phyloP scores from a whole-genome alignment of 2,888 invertebrate species.

The Herminia tarsipennalis region DNA sequence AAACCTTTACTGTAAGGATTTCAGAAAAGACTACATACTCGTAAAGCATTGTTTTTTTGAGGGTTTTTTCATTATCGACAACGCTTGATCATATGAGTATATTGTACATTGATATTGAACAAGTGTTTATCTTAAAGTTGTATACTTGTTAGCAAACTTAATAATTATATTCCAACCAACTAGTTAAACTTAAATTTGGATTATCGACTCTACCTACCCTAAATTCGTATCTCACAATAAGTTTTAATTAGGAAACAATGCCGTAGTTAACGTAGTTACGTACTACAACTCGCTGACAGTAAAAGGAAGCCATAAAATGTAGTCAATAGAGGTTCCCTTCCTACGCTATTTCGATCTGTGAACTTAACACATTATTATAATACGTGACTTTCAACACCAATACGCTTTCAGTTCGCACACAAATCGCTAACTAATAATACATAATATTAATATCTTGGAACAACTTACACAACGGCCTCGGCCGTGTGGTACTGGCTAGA shows the following conservation, averaged over 20 bases:
- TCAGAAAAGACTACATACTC: too few relatives aligned
- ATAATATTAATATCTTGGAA: too few relatives aligned
- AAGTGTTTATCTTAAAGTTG: too few relatives aligned
- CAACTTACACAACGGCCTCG: too few relatives aligned
- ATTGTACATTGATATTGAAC: too few relatives aligned
- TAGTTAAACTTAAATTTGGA: not conserved
- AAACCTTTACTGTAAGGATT: too few relatives aligned
- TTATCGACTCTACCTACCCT: not conserved
- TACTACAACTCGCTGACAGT: constrained; percentile 3
- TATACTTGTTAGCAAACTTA: too few relatives aligned
- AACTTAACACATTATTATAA: constrained; percentile 9
- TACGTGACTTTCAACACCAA: constrained; percentile 6
- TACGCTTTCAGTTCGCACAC: not conserved
- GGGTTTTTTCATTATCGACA: too few relatives aligned
- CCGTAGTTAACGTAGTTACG: not conserved
- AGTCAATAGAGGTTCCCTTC: not conserved
- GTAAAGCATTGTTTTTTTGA: too few relatives aligned
- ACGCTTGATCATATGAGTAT: too few relatives aligned
- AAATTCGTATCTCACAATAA: not conserved
- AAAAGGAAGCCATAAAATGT: constrained; percentile 11
- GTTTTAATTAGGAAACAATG: not conserved
- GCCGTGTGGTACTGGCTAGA: too few relatives aligned
- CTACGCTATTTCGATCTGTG: not conserved
- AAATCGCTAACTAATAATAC: too few relatives aligned
- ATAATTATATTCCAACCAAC: constrained; percentile 15